Evolutionary conservation across 2,113 vertebrate genomes (phyloP).

Genomic region (Leucoraja erinaceus): DNA sequence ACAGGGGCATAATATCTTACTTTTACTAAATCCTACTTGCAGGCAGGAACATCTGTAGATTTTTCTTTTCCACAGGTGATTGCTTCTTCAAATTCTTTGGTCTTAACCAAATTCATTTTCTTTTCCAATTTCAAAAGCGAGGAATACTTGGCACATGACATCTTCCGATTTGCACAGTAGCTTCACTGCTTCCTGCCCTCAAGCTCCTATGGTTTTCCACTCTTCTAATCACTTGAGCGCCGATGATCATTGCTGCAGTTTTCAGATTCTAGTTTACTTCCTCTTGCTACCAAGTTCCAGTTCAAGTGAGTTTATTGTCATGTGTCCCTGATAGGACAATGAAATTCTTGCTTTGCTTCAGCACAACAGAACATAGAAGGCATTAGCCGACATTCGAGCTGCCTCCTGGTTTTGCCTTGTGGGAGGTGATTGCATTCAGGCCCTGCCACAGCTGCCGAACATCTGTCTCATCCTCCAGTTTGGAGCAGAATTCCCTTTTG

Average conservation of each 20-base stretch:
- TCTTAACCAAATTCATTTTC: neutral
- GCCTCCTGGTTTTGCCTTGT: too few species aligned
- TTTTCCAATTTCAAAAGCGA: neutral
- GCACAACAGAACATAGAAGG: too few species aligned
- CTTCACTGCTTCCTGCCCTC: neutral
- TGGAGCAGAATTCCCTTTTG: too few species aligned
- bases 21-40: neutral
- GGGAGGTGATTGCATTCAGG: too few species aligned
- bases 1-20: too few species aligned
- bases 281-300: too few species aligned
- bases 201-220: neutral
- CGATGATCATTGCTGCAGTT: neutral
- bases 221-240: neutral
- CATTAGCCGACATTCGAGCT: too few species aligned
- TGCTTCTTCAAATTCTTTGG: neutral
- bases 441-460: too few species aligned
- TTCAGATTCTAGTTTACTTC: neutral
- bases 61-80: neutral
- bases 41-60: neutral
- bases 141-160: neutral
- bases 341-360: too few species aligned
- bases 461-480: too few species aligned
- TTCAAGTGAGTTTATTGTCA: too few species aligned
- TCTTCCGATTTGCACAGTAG: neutral
- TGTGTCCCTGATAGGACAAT: too few species aligned